These are phyloP conservation scores for Taphrorychus bicolor DNA, from an alignment of 2,888 invertebrate genomes.

Conservation along the genomic window DNA sequence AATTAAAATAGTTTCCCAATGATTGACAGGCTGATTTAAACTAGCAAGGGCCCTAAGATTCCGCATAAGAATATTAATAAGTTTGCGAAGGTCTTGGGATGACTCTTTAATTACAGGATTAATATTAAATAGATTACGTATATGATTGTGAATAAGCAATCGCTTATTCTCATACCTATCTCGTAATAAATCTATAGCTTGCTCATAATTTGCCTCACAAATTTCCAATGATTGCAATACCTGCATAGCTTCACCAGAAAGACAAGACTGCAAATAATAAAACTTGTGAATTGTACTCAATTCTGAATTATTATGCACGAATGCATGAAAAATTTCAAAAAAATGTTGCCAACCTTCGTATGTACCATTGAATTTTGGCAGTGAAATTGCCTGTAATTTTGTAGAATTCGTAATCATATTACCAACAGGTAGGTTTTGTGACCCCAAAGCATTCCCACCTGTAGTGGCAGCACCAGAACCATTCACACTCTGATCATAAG, in stretches of 20 bases:
- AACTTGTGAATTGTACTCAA: constrained; percentile 27
- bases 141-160: constrained; percentile 26
- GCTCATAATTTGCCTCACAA: constrained; percentile 19
- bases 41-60: constrained; percentile 20
- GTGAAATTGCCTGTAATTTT: constrained; percentile 12
- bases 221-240: constrained; percentile 19
- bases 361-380: constrained; percentile 19
- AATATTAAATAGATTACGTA: constrained; percentile 15
- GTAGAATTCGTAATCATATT: neutral
- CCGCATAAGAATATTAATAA: constrained; percentile 18
- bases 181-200: constrained; percentile 16
- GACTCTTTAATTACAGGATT: constrained; percentile 13
- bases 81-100: neutral
- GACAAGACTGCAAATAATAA: constrained; percentile 31
- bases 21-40: constrained; percentile 18
- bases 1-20: constrained; percentile 36
- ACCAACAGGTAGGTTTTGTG: neutral
- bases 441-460: neutral
- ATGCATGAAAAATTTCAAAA: constrained; percentile 21
- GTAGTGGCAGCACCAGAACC: neutral
- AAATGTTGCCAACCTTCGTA: constrained; percentile 23
- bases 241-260: constrained; percentile 19
- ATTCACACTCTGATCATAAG: neutral
- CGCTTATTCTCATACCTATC: constrained; percentile 30
- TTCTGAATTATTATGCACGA: constrained; percentile 16